These are phyloP conservation scores for Antrozous pallidus DNA, from an alignment of 2,797 vertebrate genomes.

Conservation along the genomic window DNA sequence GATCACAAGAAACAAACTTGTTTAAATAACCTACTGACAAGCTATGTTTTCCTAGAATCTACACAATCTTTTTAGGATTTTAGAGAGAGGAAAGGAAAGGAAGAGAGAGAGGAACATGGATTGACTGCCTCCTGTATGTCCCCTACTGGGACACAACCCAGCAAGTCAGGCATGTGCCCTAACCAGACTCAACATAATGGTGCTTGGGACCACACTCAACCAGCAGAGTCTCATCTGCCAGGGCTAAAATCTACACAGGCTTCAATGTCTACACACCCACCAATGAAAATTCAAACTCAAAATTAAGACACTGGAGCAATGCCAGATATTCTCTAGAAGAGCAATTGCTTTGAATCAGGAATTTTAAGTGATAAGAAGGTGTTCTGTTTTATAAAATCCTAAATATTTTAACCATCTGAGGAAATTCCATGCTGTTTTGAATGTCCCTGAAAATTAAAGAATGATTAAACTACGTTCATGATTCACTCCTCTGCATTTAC, in stretches of 20 bases:
- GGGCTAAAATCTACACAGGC: neutral
- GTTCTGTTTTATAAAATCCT: slow-evolving; percentile 6
- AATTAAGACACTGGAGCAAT: neutral
- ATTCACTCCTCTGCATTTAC: slow-evolving; percentile 15
- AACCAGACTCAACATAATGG: no score
- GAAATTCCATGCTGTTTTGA: slow-evolving; percentile 4
- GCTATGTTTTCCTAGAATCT: neutral
- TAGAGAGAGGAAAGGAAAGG: neutral
- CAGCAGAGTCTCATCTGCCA: neutral
- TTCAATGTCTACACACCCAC: neutral
- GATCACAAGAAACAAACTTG: neutral
- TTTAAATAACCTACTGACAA: neutral
- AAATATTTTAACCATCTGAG: slow-evolving; percentile 19
- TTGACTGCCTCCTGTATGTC: no score
- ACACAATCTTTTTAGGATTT: neutral
- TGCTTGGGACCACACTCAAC: no score
- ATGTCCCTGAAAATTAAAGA: slow-evolving; percentile 8
- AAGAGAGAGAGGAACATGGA: no score
- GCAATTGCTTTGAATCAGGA: neutral
- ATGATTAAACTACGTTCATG: neutral
- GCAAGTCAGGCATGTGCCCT: no score
- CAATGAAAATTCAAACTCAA: neutral
- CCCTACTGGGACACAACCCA: no score
- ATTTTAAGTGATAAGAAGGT: slow-evolving; percentile 6
- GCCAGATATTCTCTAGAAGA: neutral